Conservation (phyloP, 2,888 invertebrate genomes). For the Tetragonisca angustula region DNA sequence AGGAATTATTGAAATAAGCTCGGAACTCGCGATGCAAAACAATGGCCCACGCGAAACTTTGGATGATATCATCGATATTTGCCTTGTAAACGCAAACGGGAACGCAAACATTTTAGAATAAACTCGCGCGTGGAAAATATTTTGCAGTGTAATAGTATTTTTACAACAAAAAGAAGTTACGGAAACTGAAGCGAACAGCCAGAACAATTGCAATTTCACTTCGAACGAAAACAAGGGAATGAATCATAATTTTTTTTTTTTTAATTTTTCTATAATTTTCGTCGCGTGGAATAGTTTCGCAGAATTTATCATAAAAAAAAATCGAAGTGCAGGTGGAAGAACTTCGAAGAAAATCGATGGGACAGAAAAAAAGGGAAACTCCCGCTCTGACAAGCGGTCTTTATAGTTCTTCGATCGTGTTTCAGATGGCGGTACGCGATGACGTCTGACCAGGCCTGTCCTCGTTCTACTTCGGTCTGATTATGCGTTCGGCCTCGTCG, state of each 20-base stretch:
- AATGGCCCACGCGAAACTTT: slow-evolving; percentile 27
- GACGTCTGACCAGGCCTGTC: slow-evolving; percentile 41
- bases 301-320: neutral
- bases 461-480: slow-evolving; percentile 49
- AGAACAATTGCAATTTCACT: too few species aligned
- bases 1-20: slow-evolving; percentile 6
- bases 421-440: slow-evolving; percentile 67
- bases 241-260: too few species aligned
- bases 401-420: slow-evolving; percentile 56
- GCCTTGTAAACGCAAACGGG: neutral
- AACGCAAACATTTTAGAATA: neutral
- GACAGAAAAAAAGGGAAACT: neutral
- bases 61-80: slow-evolving; percentile 40
- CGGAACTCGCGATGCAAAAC: neutral
- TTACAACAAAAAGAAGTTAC: neutral
- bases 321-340: neutral
- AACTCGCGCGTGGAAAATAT: neutral
- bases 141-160: neutral
- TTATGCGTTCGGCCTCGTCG: slow-evolving; percentile 6
- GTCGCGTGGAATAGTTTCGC: neutral
- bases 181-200: neutral
- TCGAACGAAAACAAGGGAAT: too few species aligned
- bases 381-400: slow-evolving; percentile 12
- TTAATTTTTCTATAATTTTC: neutral
- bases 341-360: slow-evolving; percentile 24